A percentile compares a stretch with the other conserved stretches of the same genome.
These are phyloP conservation scores for Promerops cafer DNA, from an alignment of 2,113 vertebrate species.

Conservation along the genomic window DNA sequence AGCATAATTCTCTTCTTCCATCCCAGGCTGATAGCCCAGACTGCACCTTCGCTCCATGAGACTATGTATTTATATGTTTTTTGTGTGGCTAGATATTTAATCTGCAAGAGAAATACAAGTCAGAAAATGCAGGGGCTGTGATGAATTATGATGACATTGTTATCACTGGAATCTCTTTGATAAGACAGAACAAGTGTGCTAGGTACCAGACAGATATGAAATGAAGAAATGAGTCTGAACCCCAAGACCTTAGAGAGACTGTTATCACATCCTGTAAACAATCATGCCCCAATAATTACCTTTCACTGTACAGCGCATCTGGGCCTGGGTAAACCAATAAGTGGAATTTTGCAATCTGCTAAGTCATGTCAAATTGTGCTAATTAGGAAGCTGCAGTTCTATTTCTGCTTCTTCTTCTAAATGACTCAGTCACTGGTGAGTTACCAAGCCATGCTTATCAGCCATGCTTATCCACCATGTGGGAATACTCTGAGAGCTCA, in stretches of 20 bases:
- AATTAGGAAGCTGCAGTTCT: background rate
- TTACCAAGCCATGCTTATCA: background rate
- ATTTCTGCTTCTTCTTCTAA: background rate
- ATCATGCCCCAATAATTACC: background rate
- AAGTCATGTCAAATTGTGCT: background rate
- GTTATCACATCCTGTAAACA: background rate
- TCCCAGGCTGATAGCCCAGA: background rate
- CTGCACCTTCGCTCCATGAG: background rate
- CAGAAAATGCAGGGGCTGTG: background rate
- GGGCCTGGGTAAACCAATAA: background rate
- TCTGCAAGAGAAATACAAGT: background rate
- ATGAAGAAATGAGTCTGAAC: background rate
- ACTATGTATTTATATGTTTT: background rate
- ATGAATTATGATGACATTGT: background rate
- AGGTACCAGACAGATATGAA: background rate
- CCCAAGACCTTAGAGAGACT: background rate
- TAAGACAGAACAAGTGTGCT: background rate
- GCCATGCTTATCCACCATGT: fast-evolving
- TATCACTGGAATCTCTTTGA: background rate
- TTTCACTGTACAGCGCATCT: background rate
- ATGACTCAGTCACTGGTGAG: background rate
- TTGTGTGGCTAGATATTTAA: background rate
- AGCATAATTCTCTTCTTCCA: background rate
- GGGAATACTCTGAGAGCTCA: background rate
- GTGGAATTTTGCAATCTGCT: background rate